These are phyloP conservation scores for Hedychridium roseum DNA, from an alignment of 2,888 invertebrate species.

Conservation along the genomic window DNA sequence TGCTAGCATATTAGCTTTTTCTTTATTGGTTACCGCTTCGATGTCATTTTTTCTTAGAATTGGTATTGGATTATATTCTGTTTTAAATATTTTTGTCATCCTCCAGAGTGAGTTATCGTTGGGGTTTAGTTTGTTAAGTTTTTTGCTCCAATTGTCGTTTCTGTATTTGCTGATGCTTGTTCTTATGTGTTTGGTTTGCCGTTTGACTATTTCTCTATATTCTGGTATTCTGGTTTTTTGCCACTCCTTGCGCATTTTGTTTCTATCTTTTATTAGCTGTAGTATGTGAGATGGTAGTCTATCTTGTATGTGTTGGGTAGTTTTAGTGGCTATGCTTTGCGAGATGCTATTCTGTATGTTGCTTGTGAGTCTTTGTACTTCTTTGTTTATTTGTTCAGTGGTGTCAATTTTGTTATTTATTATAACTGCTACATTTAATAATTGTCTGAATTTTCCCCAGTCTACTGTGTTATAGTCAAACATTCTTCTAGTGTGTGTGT, in stretches of 20 bases:
- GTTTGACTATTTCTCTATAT: neutral
- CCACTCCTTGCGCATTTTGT: conserved; percentile 7
- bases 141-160: conserved; percentile 10
- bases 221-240: conserved; percentile 5
- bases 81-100: conserved; percentile 26
- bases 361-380: conserved; percentile 19
- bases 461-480: conserved; percentile 20
- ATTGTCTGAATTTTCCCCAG: conserved; percentile 21
- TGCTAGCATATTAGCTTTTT: conserved; percentile 25
- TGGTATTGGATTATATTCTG: conserved; percentile 16
- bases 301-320: conserved; percentile 8
- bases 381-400: conserved; percentile 17
- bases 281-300: conserved; percentile 10
- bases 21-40: conserved; percentile 15
- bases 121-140: conserved; percentile 11
- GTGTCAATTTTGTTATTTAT: conserved; percentile 15
- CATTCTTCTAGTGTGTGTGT: neutral
- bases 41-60: conserved; percentile 3
- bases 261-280: conserved; percentile 4
- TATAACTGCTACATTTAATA: conserved; percentile 11
- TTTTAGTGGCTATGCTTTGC: conserved; percentile 10
- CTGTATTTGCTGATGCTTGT: conserved; percentile 5
- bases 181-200: conserved; percentile 8
- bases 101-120: conserved; percentile 17
- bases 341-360: conserved; percentile 14